phyloP scores from a whole-genome alignment of 2,888 invertebrate species.

The Rhodophaea formosa region DNA sequence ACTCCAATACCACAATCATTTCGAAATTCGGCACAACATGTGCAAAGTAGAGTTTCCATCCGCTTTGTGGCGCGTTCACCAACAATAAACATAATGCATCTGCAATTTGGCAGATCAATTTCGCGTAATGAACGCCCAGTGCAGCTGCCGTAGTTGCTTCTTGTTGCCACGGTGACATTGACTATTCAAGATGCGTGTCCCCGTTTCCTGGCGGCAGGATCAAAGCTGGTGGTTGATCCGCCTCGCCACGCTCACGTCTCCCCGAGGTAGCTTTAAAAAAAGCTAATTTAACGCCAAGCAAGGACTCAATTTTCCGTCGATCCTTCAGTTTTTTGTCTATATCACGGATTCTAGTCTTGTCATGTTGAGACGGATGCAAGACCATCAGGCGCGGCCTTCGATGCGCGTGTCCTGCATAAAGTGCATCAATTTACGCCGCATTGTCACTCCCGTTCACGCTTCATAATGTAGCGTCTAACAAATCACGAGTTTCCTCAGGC shows the following conservation, averaged over 20 bases:
- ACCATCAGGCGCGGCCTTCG: constrained; percentile 28
- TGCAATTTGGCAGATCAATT: constrained; percentile 38
- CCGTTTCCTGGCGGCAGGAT: constrained; percentile 52
- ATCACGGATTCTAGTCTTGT: constrained; percentile 54
- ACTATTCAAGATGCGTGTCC: constrained; percentile 50
- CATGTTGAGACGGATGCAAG: constrained; percentile 27
- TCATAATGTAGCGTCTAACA: constrained; percentile 13
- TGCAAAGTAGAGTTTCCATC: constrained; percentile 34
- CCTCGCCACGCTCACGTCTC: constrained; percentile 30
- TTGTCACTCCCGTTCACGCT: constrained; percentile 9
- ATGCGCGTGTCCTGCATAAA: constrained; percentile 27
- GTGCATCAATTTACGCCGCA: constrained; percentile 22
- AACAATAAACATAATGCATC: constrained; percentile 39
- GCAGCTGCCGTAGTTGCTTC: constrained; percentile 32
- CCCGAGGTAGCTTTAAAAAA: constrained; percentile 45
- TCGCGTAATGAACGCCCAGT: constrained; percentile 25
- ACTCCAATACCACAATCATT: constrained; percentile 26
- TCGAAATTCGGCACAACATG: constrained; percentile 39
- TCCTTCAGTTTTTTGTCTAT: constrained; percentile 48
- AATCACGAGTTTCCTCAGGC: constrained; percentile 8
- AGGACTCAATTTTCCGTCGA: constrained; percentile 46
- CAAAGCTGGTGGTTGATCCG: constrained; percentile 44
- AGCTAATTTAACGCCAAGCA: constrained; percentile 53
- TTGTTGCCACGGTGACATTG: constrained; percentile 41
- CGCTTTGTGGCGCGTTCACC: constrained; percentile 33